Evolutionary conservation across 37 sponge, comb jelly and placozoan species (phyloP), one percentile per base, ranked within the genome.

Genomic region (Halichondria panicea): DNA sequence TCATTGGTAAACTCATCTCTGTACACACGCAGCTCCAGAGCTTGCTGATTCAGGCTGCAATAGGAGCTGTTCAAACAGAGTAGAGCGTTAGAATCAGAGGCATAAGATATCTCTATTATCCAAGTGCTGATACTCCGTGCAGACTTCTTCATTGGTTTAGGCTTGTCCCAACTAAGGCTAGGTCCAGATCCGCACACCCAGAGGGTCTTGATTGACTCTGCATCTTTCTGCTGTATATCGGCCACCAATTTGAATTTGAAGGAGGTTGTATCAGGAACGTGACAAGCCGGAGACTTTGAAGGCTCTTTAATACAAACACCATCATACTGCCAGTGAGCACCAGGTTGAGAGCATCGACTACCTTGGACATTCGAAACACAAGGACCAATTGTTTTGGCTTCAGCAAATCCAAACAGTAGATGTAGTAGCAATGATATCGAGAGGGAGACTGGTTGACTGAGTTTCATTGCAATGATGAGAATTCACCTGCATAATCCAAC

Each of bases 151-250:
- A 91, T 63, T 25, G 65, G 70, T 42, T 78, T 48, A 25, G 91
- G 67, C 25, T 40, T 59, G 4, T 71, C 78, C 86, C 86, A 85
- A 21, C 75, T 81, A 0, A 91, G 72, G 5, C 86, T 82, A 30
- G 91, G 91, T 0, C 91, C 91, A 39, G 52, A 63, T 1, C 91
- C 91, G 31, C 91, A 69, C 19, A 91, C 77, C 81, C 78, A 91
- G 60, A 91, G 63, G n/a, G n/a, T n/a, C n/a, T n/a, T 22, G 68
- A 68, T 30, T 18, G 6, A 30, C 21, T 30, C 52, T 48, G 11
- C 52, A 18, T 48, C 52, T n/a, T n/a, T n/a, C n/a, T 63, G 53
- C 37, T 62, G 55, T 7, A 74, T 41, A 18, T 61, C 55, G 1
- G 68, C 58, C 1, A 57, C 33, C 4, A 80, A 4, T 21, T 45